Evolutionary conservation across 2,797 vertebrate species (phyloP), one percentile per base, ranked within the genome.

Genomic region (Leptoclinus maculatus): DNA sequence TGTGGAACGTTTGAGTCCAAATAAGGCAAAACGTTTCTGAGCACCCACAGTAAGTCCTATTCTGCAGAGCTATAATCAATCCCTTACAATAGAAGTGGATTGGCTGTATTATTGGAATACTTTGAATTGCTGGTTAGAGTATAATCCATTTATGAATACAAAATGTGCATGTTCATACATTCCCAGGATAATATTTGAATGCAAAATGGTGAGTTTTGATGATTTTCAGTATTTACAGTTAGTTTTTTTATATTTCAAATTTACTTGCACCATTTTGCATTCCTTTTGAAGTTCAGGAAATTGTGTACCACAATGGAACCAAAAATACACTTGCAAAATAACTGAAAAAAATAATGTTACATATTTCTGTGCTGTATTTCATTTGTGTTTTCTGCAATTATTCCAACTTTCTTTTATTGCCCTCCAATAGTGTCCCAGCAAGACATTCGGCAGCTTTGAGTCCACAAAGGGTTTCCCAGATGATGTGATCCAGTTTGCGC

Each of bases 401-500:
- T 47, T 68, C 17, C 0, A 36, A 4, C 2, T 49, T 43, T 59
- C 7, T n/a, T 83, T 32, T 3, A 0, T 69, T 54, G 1, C 1
- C 34, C n/a, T 69, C 70, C 41, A 13, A 5, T 74, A 99, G 98
- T 99, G 98, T 87, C 98, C 98, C 84, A 99, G 98, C 92, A 99
- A 97, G 94, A 99, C 98, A 0, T 99, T 99, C 0, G 98, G 98
- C 78, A 98, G 97, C 90, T 99, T 99, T 0, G 94, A 98, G 80
- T 98, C 98, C 83, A 99, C 98, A n/a, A 99, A 98, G 90, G 97
- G 97, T 85, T 99, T 99, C 78, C 98, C 98, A 0, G 98, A 99
- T 0, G 97, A 99, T 1, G 98, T 99, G 90, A 98, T 99, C 88
- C 97, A 99, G 93, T 99, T 99, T 76, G 98, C 98, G 0, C 95